Conservation (phyloP, 1,140 invertebrate species). For the Drosophila simulans region DNA sequence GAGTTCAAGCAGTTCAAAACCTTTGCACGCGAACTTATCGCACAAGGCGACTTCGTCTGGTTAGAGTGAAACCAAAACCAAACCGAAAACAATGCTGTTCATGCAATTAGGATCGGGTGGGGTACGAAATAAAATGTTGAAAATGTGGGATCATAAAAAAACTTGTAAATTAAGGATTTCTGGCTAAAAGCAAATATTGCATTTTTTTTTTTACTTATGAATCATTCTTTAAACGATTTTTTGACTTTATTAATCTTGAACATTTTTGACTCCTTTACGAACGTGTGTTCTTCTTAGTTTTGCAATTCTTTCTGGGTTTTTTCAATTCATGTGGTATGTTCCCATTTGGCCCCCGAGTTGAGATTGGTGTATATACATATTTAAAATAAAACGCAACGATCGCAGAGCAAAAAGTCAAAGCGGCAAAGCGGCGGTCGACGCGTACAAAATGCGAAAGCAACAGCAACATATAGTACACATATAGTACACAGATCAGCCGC, state of each 20-base stretch:
- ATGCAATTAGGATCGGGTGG: conserved; percentile 2
- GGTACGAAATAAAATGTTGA: too few species aligned
- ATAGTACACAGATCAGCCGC: conserved; percentile 77
- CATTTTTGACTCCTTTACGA: background rate
- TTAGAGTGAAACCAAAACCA: conserved; percentile 53
- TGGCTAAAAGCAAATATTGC: too few species aligned
- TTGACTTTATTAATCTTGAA: too few species aligned
- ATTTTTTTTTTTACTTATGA: too few species aligned
- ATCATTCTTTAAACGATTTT: too few species aligned
- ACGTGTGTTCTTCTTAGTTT: background rate
- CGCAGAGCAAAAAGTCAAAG: conserved; percentile 80
- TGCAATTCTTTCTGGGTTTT: conserved; percentile 2
- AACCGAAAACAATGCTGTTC: conserved; percentile 20
- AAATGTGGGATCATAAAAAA: too few species aligned
- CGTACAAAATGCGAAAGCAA: conserved; percentile 76
- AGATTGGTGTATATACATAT: conserved; percentile 29
- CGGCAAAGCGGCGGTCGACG: conserved; percentile 70
- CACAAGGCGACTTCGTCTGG: conserved; percentile 44
- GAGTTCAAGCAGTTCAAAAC: conserved; percentile 77
- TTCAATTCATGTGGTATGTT: conserved; percentile 24
- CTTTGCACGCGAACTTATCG: conserved; percentile 79
- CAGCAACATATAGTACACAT: conserved; percentile 35
- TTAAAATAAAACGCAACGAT: conserved; percentile 42
- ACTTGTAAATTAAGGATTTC: too few species aligned
- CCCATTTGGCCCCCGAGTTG: conserved; percentile 32